These are phyloP conservation scores for Xestia c-nigrum DNA, from an alignment of 2,888 invertebrate species.

Conservation along the genomic window DNA sequence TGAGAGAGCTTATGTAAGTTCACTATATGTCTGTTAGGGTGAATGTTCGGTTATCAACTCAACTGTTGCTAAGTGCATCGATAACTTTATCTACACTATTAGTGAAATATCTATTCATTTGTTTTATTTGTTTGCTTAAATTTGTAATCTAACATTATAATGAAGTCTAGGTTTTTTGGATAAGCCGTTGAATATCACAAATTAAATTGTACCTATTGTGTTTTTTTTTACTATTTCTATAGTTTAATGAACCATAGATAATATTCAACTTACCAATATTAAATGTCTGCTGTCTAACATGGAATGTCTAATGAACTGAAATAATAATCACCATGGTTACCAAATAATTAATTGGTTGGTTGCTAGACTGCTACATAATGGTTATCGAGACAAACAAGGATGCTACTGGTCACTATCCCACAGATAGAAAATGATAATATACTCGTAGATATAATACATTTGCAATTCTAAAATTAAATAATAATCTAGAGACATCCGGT, in stretches of 20 bases:
- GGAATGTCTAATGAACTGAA: not conserved
- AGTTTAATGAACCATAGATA: constrained; percentile 6
- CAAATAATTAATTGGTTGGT: not conserved
- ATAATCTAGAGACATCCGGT: constrained; percentile 22
- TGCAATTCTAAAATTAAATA: constrained; percentile 34
- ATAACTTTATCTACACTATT: constrained; percentile 65
- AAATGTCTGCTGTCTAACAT: constrained; percentile 12
- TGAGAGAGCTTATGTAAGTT: constrained; percentile 63
- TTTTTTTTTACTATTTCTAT: not conserved
- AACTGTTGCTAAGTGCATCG: constrained; percentile 70
- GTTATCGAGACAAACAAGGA: not conserved
- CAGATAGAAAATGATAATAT: not conserved
- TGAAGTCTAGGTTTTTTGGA: not conserved
- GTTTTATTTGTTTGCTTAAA: constrained; percentile 26
- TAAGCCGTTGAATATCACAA: not conserved
- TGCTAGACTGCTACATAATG: not conserved
- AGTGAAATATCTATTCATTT: constrained; percentile 56
- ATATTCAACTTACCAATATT: not conserved
- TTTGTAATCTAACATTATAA: constrained; percentile 21
- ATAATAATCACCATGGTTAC: not conserved
- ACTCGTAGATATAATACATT: no score
- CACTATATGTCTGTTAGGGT: constrained; percentile 65
- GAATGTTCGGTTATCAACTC: constrained; percentile 73
- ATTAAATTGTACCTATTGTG: not conserved
- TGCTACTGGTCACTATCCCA: not conserved